phyloP scores from a whole-genome alignment of 2,797 vertebrate genomes.

The Spinus olivaceus region DNA sequence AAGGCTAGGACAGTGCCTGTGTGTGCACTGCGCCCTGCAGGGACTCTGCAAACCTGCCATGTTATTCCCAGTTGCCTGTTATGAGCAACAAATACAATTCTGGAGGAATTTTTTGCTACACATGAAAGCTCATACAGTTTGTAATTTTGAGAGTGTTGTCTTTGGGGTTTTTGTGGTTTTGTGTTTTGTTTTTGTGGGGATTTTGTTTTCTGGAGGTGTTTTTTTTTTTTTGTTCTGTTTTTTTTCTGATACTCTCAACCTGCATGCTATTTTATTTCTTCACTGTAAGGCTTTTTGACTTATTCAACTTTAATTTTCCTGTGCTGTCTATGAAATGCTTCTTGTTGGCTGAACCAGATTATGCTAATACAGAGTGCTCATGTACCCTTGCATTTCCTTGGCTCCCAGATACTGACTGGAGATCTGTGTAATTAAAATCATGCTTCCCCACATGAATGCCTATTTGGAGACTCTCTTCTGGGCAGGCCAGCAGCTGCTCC shows the following conservation, averaged over 20 bases:
- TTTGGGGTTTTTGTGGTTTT: background rate
- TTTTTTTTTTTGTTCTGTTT: background rate
- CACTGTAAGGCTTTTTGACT: background rate
- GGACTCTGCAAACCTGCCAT: background rate
- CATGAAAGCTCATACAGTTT: background rate
- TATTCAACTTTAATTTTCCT: background rate
- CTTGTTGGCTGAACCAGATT: background rate
- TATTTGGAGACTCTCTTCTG: background rate
- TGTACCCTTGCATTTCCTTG: background rate
- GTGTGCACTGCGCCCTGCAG: fast-evolving
- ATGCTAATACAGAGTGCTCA: background rate
- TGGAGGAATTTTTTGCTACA: background rate
- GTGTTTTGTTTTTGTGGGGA: background rate
- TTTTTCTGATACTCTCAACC: background rate
- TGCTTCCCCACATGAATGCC: background rate
- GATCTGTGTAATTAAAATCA: background rate
- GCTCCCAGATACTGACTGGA: background rate
- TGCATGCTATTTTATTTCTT: background rate
- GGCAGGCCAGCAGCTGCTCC: background rate
- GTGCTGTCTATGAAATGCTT: background rate
- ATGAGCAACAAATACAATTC: background rate
- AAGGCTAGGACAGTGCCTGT: background rate
- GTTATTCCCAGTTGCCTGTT: background rate
- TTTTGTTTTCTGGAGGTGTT: background rate
- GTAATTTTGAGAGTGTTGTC: background rate